Conservation (phyloP, 2,888 invertebrate genomes). For the Choristoneura rosaceana region DNA sequence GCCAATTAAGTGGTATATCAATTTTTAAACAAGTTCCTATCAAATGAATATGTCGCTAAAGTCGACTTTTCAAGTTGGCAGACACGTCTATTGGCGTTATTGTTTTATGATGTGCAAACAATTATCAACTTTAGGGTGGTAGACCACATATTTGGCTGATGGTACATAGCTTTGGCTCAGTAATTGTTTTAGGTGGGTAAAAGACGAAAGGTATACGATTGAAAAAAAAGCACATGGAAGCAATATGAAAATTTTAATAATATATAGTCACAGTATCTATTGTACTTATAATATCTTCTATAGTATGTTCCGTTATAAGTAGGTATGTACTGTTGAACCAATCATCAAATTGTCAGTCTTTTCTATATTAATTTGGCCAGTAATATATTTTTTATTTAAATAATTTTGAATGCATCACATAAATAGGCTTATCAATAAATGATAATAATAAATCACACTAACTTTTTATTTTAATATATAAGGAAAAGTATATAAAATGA, state of each 20-base stretch:
- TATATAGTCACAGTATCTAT: constrained; percentile 78
- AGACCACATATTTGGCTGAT: no score
- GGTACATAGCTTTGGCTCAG: no score
- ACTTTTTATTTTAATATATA: constrained; percentile 34
- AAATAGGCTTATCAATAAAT: constrained; percentile 48
- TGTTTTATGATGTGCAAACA: no score
- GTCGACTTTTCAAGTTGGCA: no score
- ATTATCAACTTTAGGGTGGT: no score
- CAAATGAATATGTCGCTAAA: no score
- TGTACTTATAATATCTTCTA: constrained; percentile 71
- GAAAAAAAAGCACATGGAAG: constrained; percentile 61
- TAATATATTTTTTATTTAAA: constrained; percentile 44
- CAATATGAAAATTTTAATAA: constrained; percentile 76
- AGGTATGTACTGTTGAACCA: constrained; percentile 53
- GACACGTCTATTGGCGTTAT: no score
- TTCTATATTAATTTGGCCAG: constrained; percentile 51
- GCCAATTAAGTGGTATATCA: no score
- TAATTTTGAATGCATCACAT: constrained; percentile 45
- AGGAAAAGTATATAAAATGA: constrained; percentile 30
- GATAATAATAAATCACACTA: constrained; percentile 45
- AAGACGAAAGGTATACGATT: no score
- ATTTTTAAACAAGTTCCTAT: no score
- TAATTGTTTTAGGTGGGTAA: not conserved
- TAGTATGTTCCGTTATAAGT: constrained; percentile 34
- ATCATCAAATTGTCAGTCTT: constrained; percentile 64